phyloP scores from a whole-genome alignment of 2,888 invertebrate genomes.

The Agrilus mali region DNA sequence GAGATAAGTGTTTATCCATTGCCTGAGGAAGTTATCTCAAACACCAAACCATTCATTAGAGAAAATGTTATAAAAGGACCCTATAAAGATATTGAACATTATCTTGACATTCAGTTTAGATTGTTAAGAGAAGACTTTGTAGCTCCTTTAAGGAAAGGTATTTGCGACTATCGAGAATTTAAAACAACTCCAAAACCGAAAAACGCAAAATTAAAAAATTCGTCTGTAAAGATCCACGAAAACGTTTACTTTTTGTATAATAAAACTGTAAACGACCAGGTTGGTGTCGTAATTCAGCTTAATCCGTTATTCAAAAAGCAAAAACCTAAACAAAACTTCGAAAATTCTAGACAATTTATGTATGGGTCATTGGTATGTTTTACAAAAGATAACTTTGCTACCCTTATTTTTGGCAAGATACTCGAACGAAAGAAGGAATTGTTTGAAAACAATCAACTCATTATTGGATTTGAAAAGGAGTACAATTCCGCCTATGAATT shows the following conservation, averaged over 20 bases:
- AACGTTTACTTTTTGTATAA: slow-evolving; percentile 36
- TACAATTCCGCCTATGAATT: slow-evolving; percentile 18
- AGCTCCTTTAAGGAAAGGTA: slow-evolving; percentile 55
- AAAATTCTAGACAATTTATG: slow-evolving; percentile 47
- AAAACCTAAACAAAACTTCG: slow-evolving; percentile 31
- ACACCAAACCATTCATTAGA: slow-evolving; percentile 34
- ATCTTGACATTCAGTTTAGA: slow-evolving; percentile 68
- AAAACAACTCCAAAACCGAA: neutral
- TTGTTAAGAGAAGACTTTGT: slow-evolving; percentile 71
- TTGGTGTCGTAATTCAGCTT: slow-evolving; percentile 31
- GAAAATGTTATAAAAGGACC: slow-evolving; percentile 48
- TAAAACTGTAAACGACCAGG: slow-evolving; percentile 32
- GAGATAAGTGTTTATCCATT: slow-evolving; percentile 41
- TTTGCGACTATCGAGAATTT: slow-evolving; percentile 25
- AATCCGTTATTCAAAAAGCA: slow-evolving; percentile 19
- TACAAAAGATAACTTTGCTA: slow-evolving; percentile 54
- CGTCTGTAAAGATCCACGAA: slow-evolving; percentile 32
- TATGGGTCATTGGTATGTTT: slow-evolving; percentile 63
- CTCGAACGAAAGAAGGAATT: slow-evolving; percentile 41
- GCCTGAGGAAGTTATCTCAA: slow-evolving; percentile 28
- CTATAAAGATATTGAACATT: slow-evolving; percentile 53
- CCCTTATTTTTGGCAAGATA: slow-evolving; percentile 57
- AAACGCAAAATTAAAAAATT: slow-evolving; percentile 11
- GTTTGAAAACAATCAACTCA: slow-evolving; percentile 37
- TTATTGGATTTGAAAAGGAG: slow-evolving; percentile 6